Evolutionary conservation across 2,113 vertebrate species (phyloP).

Genomic region (Cariama cristata): DNA sequence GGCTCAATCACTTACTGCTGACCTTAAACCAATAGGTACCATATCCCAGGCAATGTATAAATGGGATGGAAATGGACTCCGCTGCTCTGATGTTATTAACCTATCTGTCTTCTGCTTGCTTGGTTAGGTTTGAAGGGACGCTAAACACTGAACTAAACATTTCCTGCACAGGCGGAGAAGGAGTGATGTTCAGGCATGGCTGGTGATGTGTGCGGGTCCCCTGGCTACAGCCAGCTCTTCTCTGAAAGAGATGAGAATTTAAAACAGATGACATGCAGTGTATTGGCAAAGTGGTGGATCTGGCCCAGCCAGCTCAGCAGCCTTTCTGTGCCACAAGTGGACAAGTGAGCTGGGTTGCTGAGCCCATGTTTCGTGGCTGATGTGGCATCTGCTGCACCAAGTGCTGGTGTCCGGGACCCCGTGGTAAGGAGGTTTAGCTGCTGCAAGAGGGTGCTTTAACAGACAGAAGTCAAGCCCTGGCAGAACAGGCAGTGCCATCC

Average conservation of each 20-base stretch:
- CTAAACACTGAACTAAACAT: neutral
- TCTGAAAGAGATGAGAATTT: neutral
- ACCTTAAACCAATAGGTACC: neutral
- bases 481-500: neutral
- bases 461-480: neutral
- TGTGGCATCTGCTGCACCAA: neutral
- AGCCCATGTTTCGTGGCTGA: neutral
- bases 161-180: neutral
- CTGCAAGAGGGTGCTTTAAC: neutral
- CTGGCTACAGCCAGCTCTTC: neutral
- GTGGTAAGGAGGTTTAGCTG: neutral
- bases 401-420: rapidly evolving
- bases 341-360: neutral
- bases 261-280: neutral
- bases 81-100: conserved; percentile 7
- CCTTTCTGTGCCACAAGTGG: neutral
- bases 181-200: neutral
- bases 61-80: neutral
- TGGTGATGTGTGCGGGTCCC: neutral
- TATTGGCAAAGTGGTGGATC: neutral
- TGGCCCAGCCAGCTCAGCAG: neutral
- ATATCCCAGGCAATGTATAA: neutral
- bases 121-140: neutral
- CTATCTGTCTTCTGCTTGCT: neutral
- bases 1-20: neutral